Evolutionary conservation across 2,888 invertebrate species (phyloP).

Genomic region (Poecilus cupreus): DNA sequence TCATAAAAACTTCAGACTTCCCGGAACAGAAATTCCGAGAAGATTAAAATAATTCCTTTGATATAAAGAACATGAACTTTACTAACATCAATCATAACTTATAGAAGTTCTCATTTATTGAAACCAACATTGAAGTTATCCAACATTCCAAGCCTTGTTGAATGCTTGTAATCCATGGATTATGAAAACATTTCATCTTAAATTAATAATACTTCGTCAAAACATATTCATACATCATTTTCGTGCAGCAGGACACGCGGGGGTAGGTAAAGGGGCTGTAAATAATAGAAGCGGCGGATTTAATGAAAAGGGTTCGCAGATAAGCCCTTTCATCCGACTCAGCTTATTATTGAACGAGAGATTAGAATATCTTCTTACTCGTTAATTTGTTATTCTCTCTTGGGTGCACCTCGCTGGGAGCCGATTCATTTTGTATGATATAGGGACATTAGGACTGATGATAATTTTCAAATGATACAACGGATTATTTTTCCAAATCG

Average conservation of each 20-base stretch:
- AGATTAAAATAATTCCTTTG: too few species aligned
- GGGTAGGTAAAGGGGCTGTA: neutral
- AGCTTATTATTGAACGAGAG: neutral
- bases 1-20: too few species aligned
- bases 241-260: neutral
- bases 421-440: too few species aligned
- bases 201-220: neutral
- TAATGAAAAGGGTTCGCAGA: neutral
- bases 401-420: too few species aligned
- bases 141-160: neutral
- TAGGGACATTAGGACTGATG: too few species aligned
- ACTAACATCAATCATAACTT: too few species aligned
- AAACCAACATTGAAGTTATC: too few species aligned
- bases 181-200: neutral
- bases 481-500: too few species aligned
- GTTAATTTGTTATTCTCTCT: too few species aligned
- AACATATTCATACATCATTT: neutral
- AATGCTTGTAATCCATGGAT: neutral
- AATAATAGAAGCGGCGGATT: neutral
- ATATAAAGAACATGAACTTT: too few species aligned
- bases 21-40: too few species aligned
- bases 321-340: neutral
- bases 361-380: neutral
- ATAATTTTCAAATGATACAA: too few species aligned
- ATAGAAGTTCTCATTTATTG: neutral